Conservation (phyloP, 2,797 vertebrate genomes). For the Sebastes taczanowskii region DNA sequence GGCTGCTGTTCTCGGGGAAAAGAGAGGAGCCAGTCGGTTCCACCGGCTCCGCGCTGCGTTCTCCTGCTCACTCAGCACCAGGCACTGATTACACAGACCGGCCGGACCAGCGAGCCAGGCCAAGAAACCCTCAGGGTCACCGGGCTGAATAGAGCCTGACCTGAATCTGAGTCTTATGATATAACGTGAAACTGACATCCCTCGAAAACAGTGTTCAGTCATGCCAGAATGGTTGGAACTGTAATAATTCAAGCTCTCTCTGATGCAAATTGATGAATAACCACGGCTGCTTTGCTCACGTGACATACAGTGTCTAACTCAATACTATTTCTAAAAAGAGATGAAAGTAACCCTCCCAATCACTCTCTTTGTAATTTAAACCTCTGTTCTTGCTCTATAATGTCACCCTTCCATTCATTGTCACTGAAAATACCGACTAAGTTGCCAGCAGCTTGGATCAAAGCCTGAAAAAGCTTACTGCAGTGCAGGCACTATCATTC, state of each 20-base stretch:
- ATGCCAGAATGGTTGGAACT: not conserved
- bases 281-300: not conserved
- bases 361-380: not conserved
- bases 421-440: slow-evolving; percentile 12
- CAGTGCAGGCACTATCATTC: slow-evolving; percentile 18
- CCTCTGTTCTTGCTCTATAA: not conserved
- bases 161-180: slow-evolving; percentile 11
- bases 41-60: not conserved
- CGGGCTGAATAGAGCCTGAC: slow-evolving; percentile 5
- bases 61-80: slow-evolving; percentile 64
- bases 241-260: not conserved
- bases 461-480: slow-evolving; percentile 34
- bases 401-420: slow-evolving; percentile 9
- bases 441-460: slow-evolving; percentile 20
- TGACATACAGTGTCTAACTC: not conserved
- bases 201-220: not conserved
- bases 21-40: slow-evolving; percentile 28
- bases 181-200: not conserved
- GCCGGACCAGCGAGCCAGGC: slow-evolving; percentile 14
- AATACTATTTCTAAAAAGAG: not conserved
- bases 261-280: not conserved
- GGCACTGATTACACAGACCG: slow-evolving; percentile 47
- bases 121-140: slow-evolving; percentile 13
- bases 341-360: not conserved
- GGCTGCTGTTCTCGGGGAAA: slow-evolving; percentile 59